phyloP scores from a whole-genome alignment of 2,113 vertebrate genomes.

The Datnioides undecimradiatus region DNA sequence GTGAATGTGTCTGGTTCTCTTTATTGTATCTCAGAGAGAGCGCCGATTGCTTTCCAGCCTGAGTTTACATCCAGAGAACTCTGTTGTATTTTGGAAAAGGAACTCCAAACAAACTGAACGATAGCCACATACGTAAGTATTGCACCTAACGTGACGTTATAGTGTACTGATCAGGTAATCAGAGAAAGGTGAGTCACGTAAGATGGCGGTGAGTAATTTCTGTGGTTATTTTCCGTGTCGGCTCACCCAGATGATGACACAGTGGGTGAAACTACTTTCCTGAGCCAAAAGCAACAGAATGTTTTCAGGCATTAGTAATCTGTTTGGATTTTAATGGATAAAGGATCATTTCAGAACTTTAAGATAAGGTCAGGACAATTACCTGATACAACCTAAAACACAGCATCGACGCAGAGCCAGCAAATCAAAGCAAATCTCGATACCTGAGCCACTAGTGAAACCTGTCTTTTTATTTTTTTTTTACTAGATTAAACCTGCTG shows the following conservation, averaged over 20 bases:
- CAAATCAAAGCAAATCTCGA: conserved; percentile 27
- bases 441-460: conserved; percentile 33
- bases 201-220: conserved; percentile 68
- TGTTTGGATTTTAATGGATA: neutral
- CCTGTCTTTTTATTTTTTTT: neutral
- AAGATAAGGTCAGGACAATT: conserved; percentile 7
- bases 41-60: neutral
- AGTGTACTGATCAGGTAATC: conserved; percentile 43
- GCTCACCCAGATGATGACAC: conserved; percentile 65
- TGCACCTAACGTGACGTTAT: conserved; percentile 24
- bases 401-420: neutral
- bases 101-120: conserved; percentile 1
- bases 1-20: neutral
- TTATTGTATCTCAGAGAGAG: conserved; percentile 1
- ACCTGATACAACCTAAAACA: neutral
- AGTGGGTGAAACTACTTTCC: conserved; percentile 54
- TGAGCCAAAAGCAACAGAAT: conserved; percentile 26
- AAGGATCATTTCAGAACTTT: conserved; percentile 3
- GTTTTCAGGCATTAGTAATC: conserved; percentile 1
- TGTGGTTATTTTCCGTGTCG: conserved; percentile 77
- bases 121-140: neutral
- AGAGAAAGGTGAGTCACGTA: conserved; percentile 75
- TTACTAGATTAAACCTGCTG: conserved; percentile 37
- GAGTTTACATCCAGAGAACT: neutral
- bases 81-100: conserved; percentile 9